Base-by-base conservation (phyloP, 2,888 invertebrate genomes). In the Amiota minor region DNA sequence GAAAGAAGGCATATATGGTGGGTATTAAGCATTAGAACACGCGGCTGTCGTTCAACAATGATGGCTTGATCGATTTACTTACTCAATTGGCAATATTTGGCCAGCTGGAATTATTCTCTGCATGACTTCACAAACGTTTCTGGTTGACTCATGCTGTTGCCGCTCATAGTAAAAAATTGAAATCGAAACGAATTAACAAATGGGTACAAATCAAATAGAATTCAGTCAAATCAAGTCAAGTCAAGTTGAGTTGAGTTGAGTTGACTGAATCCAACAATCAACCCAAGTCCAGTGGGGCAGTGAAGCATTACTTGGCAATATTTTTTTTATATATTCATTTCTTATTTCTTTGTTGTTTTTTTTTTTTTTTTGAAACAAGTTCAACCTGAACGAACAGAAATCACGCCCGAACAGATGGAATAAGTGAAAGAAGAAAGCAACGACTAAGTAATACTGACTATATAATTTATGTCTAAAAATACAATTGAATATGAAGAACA, bases 81-180 rank as follows among this genome's bases (percentile, higher is more conserved):
- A 35, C 35, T 35, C 35, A 35, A 35, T 35, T 35, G 35, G 35
- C 6, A 35, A 35, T 35, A 20, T 59, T 59, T 59, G 59, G 20
- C 20, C 59, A 59, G 20, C 20, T 59, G 16, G 20, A 20, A n/a
- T 59, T 18, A 59, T 20, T 9, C 18, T 59, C 59, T 59, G 59
- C 59, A 59, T 59, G 59, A 59, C 23, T 59, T 59, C 59, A 59
- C 59, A 18, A 11, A 20, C n/a, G 6, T 16, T 11, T 59, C 59
- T 18, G 18, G 20, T 11, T 59, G 16, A 59, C 59, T n/a, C 59
- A 59, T 11, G 20, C 16, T 16, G 9, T 9, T 18, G 18, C 18
- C 9, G n/a, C 20, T 53, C n/a, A 35, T 35, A 35, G 35, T 35
- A 35, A 3, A 35, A 35, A 35, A 2, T 35, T 8, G 35, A 35